Percentiles rank a stretch among this genome's conserved stretches.
Conservation (phyloP, 2,797 vertebrate genomes). For the Parauchenoglanis punctatus region DNA sequence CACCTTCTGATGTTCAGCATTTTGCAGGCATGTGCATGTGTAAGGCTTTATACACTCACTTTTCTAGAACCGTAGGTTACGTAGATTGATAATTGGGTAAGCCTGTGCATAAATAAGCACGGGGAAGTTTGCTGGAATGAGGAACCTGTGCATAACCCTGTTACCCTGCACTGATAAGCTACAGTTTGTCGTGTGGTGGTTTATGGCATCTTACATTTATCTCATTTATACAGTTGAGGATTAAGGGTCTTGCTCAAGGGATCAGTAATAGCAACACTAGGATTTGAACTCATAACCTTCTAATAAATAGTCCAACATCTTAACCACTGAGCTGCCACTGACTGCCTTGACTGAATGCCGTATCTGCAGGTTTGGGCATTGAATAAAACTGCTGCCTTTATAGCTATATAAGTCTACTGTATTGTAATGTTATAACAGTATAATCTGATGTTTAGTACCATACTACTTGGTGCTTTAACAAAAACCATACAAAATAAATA, state of each 20-base stretch:
- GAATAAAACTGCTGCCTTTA: neutral
- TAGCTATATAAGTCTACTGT: neutral
- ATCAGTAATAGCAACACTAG: too few relatives aligned
- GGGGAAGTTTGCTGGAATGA: constrained; percentile 1
- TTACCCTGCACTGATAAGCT: neutral
- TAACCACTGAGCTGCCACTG: too few relatives aligned
- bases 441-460: neutral
- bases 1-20: neutral
- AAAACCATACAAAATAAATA: neutral
- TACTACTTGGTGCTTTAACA: neutral
- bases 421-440: neutral
- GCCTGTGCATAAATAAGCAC: neutral
- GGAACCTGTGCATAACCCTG: neutral
- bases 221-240: too few relatives aligned
- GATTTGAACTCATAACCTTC: too few relatives aligned
- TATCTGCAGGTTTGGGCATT: neutral
- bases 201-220: too few relatives aligned
- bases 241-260: too few relatives aligned
- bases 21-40: neutral
- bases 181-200: neutral
- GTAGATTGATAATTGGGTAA: neutral
- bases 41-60: neutral
- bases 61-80: neutral
- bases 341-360: too few relatives aligned
- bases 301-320: too few relatives aligned